Base-by-base conservation (phyloP, 2,113 vertebrate species). In the Vulpes lagopus region DNA sequence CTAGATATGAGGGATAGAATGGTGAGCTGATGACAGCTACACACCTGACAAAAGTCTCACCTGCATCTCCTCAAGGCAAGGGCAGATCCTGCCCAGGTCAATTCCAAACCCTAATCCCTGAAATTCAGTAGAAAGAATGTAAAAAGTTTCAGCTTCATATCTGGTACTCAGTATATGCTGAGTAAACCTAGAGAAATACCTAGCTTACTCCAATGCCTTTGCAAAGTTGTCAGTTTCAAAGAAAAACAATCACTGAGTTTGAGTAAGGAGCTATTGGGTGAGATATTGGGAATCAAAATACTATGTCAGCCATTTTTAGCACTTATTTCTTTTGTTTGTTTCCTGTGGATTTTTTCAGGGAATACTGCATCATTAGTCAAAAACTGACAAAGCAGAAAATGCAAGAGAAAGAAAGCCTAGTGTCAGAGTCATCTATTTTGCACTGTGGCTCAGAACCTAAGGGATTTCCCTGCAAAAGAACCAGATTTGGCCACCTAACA, bases 201-300 rank as follows among this genome's bases (percentile, higher is more conserved):
- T 12, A 27, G n/a, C 27, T 93, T 81, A 95, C 19, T 60, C 25
- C 32, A 94, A 49, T 57, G 8, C 7, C 23, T 91, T 81, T 80
- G 53, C 73, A 87, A 95, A 93, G 62, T 14, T 74, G 76, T 43
- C 53, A 92, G 38, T 93, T 93, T 88, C 62, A 90, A 93, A 93
- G 69, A 85, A 90, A 94, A 93, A 76, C 23, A 91, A 74, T 73
- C 16, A 43, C 1, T 80, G 30, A 83, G 49, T 91, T 4, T 80
- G 81, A 92, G 15, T 35, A 20, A 87, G 59, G 64, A 82, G 27
- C 3, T 74, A 7, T 1, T 67, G 59, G 12, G 76, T 74, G n/a
- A 95, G 20, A 73, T 43, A 91, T 0, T 0, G 11, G 35, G 49
- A 16, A 59, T 53, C 67, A 53, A 91, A 96, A 69, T 81, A 95